A percentile compares a stretch with the other conserved stretches of the same genome.
These are phyloP conservation scores for Hassar affinis DNA, from an alignment of 2,113 vertebrate genomes.

Conservation along the genomic window DNA sequence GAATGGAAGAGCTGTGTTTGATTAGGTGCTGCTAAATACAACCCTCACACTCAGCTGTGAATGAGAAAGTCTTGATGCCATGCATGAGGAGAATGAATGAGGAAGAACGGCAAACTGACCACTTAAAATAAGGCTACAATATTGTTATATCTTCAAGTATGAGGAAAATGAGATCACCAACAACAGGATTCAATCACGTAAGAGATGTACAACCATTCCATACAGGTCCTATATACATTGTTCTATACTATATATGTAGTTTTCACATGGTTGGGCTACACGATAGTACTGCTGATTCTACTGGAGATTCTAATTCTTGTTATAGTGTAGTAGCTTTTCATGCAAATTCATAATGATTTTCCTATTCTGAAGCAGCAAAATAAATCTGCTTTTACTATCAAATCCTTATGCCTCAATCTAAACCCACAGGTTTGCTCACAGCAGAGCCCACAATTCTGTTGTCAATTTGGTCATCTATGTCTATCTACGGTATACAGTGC, in stretches of 20 bases:
- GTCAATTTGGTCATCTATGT: too few relatives aligned
- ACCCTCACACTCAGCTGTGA: slow-evolving; percentile 44
- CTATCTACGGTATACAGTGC: too few relatives aligned
- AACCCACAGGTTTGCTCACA: neutral
- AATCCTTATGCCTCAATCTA: neutral
- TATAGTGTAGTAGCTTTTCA: neutral
- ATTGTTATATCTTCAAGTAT: neutral
- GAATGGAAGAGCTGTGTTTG: slow-evolving; percentile 28
- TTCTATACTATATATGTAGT: neutral
- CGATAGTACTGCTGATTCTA: too few relatives aligned
- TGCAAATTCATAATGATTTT: neutral
- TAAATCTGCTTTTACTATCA: slow-evolving; percentile 13
- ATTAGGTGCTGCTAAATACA: slow-evolving; percentile 52
- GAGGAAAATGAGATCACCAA: neutral
- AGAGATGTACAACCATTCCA: neutral
- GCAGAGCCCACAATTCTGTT: too few relatives aligned
- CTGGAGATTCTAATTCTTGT: neutral
- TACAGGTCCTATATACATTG: too few relatives aligned
- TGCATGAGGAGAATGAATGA: neutral
- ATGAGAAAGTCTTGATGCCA: slow-evolving; percentile 22
- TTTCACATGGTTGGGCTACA: neutral
- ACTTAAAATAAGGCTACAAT: neutral
- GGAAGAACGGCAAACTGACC: neutral
- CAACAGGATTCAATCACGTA: neutral
- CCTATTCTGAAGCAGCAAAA: neutral